Base-by-base conservation (phyloP, 1,140 invertebrate species). In the Trichogramma pretiosum region DNA sequence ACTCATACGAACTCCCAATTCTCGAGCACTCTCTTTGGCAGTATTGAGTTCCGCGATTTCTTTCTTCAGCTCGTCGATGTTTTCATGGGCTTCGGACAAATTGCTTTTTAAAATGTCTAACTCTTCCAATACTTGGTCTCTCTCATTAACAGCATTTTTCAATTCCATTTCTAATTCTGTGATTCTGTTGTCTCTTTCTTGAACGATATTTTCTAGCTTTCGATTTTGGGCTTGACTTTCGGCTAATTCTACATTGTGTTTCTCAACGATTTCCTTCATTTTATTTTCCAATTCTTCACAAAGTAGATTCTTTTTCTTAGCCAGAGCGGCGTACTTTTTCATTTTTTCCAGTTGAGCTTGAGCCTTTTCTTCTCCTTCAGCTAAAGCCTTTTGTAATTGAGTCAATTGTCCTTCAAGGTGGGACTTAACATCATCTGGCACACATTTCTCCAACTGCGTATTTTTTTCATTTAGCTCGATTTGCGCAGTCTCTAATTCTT, bases 321-420 rank as follows among this genome's bases (percentile, higher is more conserved):
- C 69, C 56, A 79, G 85, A 0, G 80, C 70, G 3, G 83, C 84
- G 53, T 83, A 79, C 53, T 85, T 85, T 55, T 86, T 87, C 61
- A 87, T 76, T 64, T 86, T 87, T 41, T 86, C 83, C 19, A 81
- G 58, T 41, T 66, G 67, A 3, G 45, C 41, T 34, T 63, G 59
- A 2, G 55, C 44, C 8, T 64, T 67, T 0, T 52, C 46, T 5
- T 60, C 56, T 0, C 58, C 52, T 17, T 62, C 56, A 2, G 34
- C 41, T 9, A 69, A 41, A 19, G 57, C 59, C 5, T 58, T 46
- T 32, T 70, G 60, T 13, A 73, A 26, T 7, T 68, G 60, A 0
- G 9, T 38, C 13, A 70, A 18, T 40, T 55, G 64, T 1, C 35
- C 23, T 16, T 68, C 63, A 0, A 65, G 39, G 5, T 36, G 40